phyloP scores from a whole-genome alignment of 2,113 vertebrate genomes.

The Mustela nigripes region DNA sequence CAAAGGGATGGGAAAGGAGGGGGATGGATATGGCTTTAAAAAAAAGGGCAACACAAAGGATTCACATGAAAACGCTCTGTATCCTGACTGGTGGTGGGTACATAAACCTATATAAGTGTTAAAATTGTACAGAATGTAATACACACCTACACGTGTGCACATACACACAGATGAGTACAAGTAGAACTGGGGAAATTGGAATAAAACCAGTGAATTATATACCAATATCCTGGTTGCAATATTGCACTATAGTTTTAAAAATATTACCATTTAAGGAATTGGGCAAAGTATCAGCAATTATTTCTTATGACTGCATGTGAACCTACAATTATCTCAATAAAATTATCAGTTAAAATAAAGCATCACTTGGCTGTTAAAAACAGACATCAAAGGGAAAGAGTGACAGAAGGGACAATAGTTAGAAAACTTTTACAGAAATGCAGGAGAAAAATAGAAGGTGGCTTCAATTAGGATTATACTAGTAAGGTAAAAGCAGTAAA shows the following conservation, averaged over 20 bases:
- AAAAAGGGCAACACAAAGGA: neutral
- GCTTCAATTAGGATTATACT: neutral
- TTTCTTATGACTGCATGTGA: neutral
- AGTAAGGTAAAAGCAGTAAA: neutral
- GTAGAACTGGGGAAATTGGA: constrained; percentile 17
- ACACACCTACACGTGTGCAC: neutral
- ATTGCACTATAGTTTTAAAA: neutral
- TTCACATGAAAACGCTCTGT: neutral
- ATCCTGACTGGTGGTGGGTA: neutral
- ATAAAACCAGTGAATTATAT: neutral
- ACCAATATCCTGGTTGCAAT: neutral
- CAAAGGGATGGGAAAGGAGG: neutral
- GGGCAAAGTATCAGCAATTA: neutral
- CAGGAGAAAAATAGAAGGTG: neutral
- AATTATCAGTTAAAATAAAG: constrained; percentile 12
- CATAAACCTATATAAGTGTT: neutral
- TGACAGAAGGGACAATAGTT: neutral
- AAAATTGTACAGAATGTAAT: neutral
- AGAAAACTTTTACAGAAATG: constrained; percentile 22
- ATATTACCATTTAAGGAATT: constrained; percentile 16
- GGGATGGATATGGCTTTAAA: neutral
- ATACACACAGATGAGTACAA: neutral
- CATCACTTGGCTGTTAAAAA: neutral
- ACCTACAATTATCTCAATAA: neutral
- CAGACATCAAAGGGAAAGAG: neutral